Base-by-base conservation (phyloP, 2,113 vertebrate species). In the Tor tambroides region DNA sequence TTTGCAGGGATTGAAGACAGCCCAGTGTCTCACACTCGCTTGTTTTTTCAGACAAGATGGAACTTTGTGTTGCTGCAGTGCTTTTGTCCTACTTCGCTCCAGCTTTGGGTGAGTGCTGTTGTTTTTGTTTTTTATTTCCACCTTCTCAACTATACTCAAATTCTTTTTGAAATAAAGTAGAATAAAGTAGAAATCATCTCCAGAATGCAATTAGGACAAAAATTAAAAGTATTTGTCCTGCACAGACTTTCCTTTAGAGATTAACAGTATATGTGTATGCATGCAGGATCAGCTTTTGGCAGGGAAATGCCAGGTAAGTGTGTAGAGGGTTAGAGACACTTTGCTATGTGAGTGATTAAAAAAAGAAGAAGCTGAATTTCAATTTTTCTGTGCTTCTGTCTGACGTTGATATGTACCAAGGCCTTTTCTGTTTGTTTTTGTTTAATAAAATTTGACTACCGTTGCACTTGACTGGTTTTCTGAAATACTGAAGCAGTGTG, bases 41-140 rank as follows among this genome's bases (percentile, higher is more conserved):
- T 43, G 14, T 41, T 2, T 49, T 78, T 49, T 79, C 87, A 95
- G 94, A 86, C 89, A 85, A 77, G 41, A 96, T 96, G 95, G 94
- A 95, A 67, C 88, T 94, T 26, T 86, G 90, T 78, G 61, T 92
- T 72, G 81, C 94, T 86, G 88, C 93, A 71, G 90, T 90, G 7
- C 84, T 96, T 89, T 92, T 90, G 43, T 49, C 75, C 67, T 93
- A 90, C 87, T 72, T 95, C 74, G 89, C 91, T 84, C 93, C 94
- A 85, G 93, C 91, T 15, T 84, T 95, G 6, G 95, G 95, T 95
- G 80, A 94, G 95, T 92, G 23, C 23, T 54, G 21, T 51, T 49
- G 28, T 2, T 46, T 49, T 26, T 41, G 12, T 49, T 77, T 75
- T 75, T 12, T 15, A 12, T 71, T 72, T 38, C 9, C 6, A 51